These are phyloP conservation scores for Panagrolaimus sp. DNA, from an alignment of 1,140 invertebrate genomes.

Conservation along the genomic window DNA sequence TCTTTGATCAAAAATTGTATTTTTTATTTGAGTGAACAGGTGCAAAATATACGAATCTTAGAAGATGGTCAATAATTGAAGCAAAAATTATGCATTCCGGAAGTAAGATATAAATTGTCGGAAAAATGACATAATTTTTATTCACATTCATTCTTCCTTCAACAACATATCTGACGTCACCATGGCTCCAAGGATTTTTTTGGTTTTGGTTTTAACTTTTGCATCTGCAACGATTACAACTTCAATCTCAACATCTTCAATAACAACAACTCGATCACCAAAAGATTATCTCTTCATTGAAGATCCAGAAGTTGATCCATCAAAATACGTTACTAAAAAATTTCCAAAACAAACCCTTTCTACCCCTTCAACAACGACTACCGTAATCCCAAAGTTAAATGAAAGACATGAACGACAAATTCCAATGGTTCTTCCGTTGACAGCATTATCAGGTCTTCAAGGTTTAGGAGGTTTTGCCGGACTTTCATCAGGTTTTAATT, in stretches of 20 bases:
- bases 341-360: neutral
- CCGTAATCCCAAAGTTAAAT: neutral
- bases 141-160: too few species aligned
- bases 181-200: neutral
- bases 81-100: too few species aligned
- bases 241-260: neutral
- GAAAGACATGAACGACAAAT: neutral
- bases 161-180: too few species aligned
- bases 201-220: neutral
- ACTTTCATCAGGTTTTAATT: too few species aligned
- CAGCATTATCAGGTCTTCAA: neutral
- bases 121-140: too few species aligned
- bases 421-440: neutral
- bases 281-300: conserved; percentile 1
- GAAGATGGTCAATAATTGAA: too few species aligned
- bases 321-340: neutral
- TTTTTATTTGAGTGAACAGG: too few species aligned
- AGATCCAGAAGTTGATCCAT: conserved; percentile 1
- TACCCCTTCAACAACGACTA: too few species aligned
- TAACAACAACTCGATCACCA: conserved; percentile 8
- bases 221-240: too few species aligned
- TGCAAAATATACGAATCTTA: too few species aligned
- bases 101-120: too few species aligned
- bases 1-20: too few species aligned
- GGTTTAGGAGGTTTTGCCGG: neutral